Evolutionary conservation across 2,888 invertebrate species (phyloP), one percentile per base, ranked within the genome.

Genomic region (Drosophila macrothrix): DNA sequence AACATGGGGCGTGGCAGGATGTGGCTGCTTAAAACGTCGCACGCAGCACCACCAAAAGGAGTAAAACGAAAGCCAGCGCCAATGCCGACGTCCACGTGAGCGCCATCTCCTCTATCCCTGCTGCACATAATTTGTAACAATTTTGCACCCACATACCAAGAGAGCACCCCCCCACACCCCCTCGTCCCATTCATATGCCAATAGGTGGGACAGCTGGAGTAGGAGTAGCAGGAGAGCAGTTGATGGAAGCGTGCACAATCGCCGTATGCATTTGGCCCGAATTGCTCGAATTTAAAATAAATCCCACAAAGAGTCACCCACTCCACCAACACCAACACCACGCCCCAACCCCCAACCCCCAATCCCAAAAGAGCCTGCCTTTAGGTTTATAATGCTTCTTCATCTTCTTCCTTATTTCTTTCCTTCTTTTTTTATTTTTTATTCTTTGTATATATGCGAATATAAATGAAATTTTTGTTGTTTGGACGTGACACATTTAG

Each of bases 391-490:
- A 78, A 67, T 54, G 66, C 56, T 79, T 59, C 75, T 55, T 29
- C 65, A 49, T 68, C 65, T 59, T 67, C 68, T 43, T 37, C 61
- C 55, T 35, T 50, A 33, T 66, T 53, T 46, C 73, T 29, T 41
- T 39, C 5, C n/a, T 7, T 22, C 16, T 25, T 25, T 25, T 29
- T 46, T 46, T 46, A 16, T 46, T 52, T 43, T 55, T 46, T 60
- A 16, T 28, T 29, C n/a, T 58, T 28, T 39, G 65, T 76, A 60
- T 83, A 70, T 81, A 80, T 85, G 86, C 75, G 90, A 83, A 88
- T 86, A 90, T 90, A 88, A 88, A 90, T 88, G 90, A 89, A 90
- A 90, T 89, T 90, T 90, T 90, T 90, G 90, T 87, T 87, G 88
- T 82, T 86, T 82, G 90, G 80, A 88, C 88, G 88, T 88, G 88